Evolutionary conservation across 2,888 invertebrate genomes (phyloP).

Genomic region (Dione vanillae): DNA sequence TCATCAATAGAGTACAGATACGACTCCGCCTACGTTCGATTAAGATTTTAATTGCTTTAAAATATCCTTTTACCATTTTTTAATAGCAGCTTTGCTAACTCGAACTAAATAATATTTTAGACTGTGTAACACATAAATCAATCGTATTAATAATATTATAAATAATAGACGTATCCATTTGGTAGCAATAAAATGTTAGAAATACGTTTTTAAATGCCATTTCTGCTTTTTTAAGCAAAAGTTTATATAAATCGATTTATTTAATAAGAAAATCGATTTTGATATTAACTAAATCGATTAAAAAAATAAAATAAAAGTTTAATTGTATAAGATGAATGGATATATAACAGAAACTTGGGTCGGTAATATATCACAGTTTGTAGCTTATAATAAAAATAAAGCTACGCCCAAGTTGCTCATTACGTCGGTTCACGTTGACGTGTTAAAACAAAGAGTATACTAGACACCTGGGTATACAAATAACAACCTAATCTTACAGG

Average conservation of each 20-base stretch:
- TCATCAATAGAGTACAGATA: conserved; percentile 59
- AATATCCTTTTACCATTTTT: conserved; percentile 39
- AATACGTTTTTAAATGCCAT: neutral
- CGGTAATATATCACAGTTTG: conserved; percentile 56
- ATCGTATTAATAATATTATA: conserved; percentile 13
- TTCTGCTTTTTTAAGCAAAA: neutral
- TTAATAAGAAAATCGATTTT: too few relatives aligned
- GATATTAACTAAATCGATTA: neutral
- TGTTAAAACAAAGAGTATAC: conserved; percentile 67
- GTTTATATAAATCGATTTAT: neutral
- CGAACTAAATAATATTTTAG: conserved; percentile 28
- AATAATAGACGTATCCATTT: neutral
- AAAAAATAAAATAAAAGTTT: conserved; percentile 27
- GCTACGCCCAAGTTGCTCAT: conserved; percentile 55
- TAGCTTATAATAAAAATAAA: conserved; percentile 54
- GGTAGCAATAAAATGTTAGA: neutral
- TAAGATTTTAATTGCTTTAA: conserved; percentile 63
- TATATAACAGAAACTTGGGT: conserved; percentile 47
- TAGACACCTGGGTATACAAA: neutral
- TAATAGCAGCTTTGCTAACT: conserved; percentile 31
- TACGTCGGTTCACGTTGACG: conserved; percentile 60
- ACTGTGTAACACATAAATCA: conserved; percentile 19
- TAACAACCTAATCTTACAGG: conserved; percentile 3
- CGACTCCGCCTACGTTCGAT: conserved; percentile 67
- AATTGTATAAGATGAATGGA: conserved; percentile 52